These are phyloP conservation scores for Choloepus didactylus DNA, from an alignment of 2,797 vertebrate species.

Conservation along the genomic window DNA sequence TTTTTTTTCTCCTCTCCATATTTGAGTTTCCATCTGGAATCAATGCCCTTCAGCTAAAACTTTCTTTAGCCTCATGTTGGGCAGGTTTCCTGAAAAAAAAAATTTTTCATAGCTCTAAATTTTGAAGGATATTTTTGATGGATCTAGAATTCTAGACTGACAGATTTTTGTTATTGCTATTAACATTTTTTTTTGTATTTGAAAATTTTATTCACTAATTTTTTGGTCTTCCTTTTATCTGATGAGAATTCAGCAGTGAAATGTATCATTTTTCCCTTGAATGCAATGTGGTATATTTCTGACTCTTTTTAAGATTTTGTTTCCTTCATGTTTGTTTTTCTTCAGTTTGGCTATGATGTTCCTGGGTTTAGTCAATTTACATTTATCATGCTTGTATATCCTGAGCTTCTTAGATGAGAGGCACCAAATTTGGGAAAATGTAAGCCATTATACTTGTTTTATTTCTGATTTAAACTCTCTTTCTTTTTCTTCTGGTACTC, in stretches of 20 bases:
- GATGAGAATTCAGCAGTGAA: background rate
- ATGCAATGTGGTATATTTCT: background rate
- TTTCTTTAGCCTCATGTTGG: background rate
- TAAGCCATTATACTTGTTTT: background rate
- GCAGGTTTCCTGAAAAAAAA: too few relatives aligned
- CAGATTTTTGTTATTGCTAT: too few relatives aligned
- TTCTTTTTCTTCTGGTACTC: background rate
- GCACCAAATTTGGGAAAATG: background rate
- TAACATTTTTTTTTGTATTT: background rate
- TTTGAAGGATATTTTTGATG: too few relatives aligned
- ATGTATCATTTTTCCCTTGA: background rate
- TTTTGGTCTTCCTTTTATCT: background rate
- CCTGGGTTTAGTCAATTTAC: background rate
- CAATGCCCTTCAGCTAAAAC: background rate
- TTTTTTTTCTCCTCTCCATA: background rate
- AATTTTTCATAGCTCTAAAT: background rate
- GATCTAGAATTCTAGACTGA: too few relatives aligned
- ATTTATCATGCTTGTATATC: background rate
- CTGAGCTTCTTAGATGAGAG: background rate
- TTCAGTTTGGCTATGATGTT: too few relatives aligned
- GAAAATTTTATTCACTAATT: background rate
- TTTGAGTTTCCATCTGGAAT: background rate
- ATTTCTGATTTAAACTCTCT: background rate
- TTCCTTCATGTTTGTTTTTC: too few relatives aligned
- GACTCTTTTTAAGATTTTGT: too few relatives aligned